Conservation (phyloP, 2,888 invertebrate genomes). For the Proisotoma minuta region DNA sequence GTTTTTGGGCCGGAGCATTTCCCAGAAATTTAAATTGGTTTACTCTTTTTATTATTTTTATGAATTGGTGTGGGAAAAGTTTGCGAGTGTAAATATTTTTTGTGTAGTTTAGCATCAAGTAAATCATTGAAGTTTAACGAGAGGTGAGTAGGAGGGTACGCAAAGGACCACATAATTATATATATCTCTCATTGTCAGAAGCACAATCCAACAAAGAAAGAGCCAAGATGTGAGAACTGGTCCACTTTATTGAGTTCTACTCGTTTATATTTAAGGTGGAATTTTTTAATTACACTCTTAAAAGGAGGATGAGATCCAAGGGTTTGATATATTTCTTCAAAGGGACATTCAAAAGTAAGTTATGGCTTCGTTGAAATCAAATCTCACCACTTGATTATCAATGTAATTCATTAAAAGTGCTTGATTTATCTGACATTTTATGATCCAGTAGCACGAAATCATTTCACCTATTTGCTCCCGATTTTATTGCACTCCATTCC, state of each 20-base stretch:
- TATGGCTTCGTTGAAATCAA: not conserved
- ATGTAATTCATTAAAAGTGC: slow-evolving; percentile 10
- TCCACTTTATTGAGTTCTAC: slow-evolving; percentile 13
- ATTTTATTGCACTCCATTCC: not conserved
- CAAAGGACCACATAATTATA: slow-evolving; percentile 17
- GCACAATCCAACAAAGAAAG: not conserved
- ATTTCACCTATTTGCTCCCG: not conserved
- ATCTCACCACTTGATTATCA: not conserved
- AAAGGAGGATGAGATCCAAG: slow-evolving; percentile 20
- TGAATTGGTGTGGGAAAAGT: too few relatives aligned
- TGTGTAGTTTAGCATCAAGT: too few relatives aligned
- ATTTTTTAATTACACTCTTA: slow-evolving; percentile 37
- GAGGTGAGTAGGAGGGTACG: slow-evolving; percentile 6
- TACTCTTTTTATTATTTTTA: too few relatives aligned
- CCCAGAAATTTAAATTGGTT: too few relatives aligned
- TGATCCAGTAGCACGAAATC: slow-evolving; percentile 3
- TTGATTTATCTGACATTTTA: slow-evolving; percentile 12
- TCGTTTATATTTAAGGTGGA: slow-evolving; percentile 18
- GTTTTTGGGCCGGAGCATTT: too few relatives aligned
- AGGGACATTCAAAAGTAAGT: not conserved
- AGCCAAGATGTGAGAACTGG: slow-evolving; percentile 14
- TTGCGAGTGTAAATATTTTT: too few relatives aligned
- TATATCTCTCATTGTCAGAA: not conserved
- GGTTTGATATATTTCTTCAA: slow-evolving; percentile 22
- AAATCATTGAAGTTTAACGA: slow-evolving; percentile 14